These are phyloP conservation scores for Tiphia femorata DNA, from an alignment of 2,888 invertebrate genomes.

Conservation along the genomic window DNA sequence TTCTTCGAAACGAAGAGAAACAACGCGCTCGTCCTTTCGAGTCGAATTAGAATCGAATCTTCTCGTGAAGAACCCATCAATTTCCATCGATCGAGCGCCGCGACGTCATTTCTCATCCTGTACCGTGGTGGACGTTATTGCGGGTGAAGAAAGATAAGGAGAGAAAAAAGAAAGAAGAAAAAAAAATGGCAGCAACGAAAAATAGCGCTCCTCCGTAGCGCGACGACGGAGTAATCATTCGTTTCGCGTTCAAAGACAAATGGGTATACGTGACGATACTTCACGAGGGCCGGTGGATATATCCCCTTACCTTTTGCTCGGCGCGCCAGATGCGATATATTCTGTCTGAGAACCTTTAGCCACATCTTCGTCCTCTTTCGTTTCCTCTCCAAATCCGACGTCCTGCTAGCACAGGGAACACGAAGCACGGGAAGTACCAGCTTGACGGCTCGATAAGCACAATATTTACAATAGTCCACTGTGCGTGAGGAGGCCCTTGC, in stretches of 20 bases:
- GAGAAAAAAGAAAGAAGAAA: background rate
- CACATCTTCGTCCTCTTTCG: slow-evolving; percentile 55
- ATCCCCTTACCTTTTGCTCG: slow-evolving; percentile 59
- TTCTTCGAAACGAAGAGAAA: background rate
- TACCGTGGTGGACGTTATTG: background rate
- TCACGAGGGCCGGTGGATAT: too few species aligned
- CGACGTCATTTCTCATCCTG: background rate
- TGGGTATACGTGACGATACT: too few species aligned
- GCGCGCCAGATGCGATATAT: slow-evolving; percentile 61
- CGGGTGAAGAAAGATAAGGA: background rate
- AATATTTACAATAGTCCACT: background rate
- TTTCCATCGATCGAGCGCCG: background rate
- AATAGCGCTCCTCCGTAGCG: too few species aligned
- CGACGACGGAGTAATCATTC: too few species aligned
- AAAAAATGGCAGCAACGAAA: too few species aligned
- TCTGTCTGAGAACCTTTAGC: slow-evolving; percentile 64
- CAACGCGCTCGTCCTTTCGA: too few species aligned
- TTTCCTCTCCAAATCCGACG: slow-evolving; percentile 42
- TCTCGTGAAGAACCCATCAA: too few species aligned
- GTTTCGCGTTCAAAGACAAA: too few species aligned
- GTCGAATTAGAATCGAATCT: too few species aligned
- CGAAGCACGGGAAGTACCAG: background rate
- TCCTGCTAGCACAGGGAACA: slow-evolving; percentile 21
- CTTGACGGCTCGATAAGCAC: background rate
- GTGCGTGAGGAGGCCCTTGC: background rate